These are phyloP conservation scores for Pollenia amentaria DNA, from an alignment of 2,888 invertebrate species.

Conservation along the genomic window DNA sequence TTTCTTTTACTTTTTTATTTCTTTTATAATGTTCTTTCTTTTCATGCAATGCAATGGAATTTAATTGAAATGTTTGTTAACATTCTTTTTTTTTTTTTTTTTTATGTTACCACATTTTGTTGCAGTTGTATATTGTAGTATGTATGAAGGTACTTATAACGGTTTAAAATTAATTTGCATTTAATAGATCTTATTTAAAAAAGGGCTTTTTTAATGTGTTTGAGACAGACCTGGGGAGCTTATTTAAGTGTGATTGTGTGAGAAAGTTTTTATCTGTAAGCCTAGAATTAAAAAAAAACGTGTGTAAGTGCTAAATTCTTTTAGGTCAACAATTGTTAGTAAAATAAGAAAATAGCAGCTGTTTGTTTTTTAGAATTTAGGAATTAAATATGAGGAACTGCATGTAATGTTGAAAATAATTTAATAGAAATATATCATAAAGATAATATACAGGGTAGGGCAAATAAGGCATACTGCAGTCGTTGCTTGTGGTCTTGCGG, in stretches of 20 bases:
- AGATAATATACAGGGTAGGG: too few relatives aligned
- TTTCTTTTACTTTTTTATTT: constrained; percentile 31
- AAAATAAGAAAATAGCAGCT: not conserved
- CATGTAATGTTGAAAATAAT: too few relatives aligned
- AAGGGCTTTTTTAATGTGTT: constrained; percentile 45
- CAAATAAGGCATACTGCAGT: too few relatives aligned
- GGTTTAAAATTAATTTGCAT: constrained; percentile 70
- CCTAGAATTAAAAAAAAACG: not conserved
- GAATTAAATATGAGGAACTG: too few relatives aligned
- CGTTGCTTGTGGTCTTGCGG: too few relatives aligned
- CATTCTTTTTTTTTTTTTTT: constrained; percentile 36
- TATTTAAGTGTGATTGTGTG: constrained; percentile 19
- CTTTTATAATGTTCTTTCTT: constrained; percentile 43
- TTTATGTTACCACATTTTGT: constrained; percentile 57
- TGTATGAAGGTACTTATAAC: constrained; percentile 43
- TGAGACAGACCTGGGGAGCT: not conserved
- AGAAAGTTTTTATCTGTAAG: constrained; percentile 29
- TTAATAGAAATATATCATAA: too few relatives aligned
- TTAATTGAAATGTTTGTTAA: constrained; percentile 70
- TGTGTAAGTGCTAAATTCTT: not conserved
- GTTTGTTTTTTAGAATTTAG: not conserved
- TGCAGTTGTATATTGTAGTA: constrained; percentile 33
- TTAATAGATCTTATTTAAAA: constrained; percentile 67
- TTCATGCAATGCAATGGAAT: constrained; percentile 58
- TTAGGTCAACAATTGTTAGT: not conserved